These are phyloP conservation scores for Microplitis demolitor DNA, from an alignment of 1,140 invertebrate species.

Conservation along the genomic window DNA sequence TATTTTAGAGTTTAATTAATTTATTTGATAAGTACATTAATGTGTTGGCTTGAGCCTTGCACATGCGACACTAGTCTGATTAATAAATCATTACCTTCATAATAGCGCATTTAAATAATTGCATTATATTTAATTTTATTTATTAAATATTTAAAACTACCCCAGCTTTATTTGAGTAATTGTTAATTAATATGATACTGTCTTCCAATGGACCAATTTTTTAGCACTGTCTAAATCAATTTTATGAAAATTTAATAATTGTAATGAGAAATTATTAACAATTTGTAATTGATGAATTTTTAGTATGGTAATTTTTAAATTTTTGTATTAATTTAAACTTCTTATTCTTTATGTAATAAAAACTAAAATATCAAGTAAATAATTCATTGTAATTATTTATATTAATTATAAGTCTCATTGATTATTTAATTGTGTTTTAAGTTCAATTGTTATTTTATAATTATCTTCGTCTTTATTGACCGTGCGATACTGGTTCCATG, in stretches of 20 bases:
- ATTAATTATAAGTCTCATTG: neutral
- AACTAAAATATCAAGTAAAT: neutral
- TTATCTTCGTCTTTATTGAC: constrained; percentile 17
- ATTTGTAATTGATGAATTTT: neutral
- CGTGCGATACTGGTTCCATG: constrained; percentile 64
- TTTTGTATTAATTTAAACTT: constrained; percentile 13
- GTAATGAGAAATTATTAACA: too few relatives aligned
- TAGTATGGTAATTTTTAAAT: neutral
- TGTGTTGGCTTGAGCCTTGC: too few relatives aligned
- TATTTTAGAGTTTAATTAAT: too few relatives aligned
- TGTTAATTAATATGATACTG: neutral
- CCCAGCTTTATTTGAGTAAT: too few relatives aligned
- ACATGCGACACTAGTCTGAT: too few relatives aligned
- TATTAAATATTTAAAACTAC: neutral
- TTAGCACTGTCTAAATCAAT: constrained; percentile 3
- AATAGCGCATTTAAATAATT: neutral
- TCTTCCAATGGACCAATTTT: constrained; percentile 33
- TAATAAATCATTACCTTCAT: too few relatives aligned
- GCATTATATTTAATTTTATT: neutral
- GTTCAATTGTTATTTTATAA: neutral
- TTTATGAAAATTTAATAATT: neutral
- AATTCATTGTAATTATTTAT: neutral
- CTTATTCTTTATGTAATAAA: neutral
- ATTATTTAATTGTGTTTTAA: neutral
- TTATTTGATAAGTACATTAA: too few relatives aligned